These are phyloP conservation scores for Formica aserva DNA, from an alignment of 2,888 invertebrate species.

Conservation along the genomic window DNA sequence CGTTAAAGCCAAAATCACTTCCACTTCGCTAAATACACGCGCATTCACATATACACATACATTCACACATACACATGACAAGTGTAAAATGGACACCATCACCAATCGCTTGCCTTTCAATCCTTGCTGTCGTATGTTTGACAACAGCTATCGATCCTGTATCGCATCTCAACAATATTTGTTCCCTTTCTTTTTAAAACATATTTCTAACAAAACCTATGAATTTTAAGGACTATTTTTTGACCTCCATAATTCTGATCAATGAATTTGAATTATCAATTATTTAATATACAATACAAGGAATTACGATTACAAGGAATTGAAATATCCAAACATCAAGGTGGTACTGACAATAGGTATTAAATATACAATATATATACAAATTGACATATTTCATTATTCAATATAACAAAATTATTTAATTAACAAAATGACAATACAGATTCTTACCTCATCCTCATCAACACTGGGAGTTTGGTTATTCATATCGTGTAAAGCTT, in stretches of 20 bases:
- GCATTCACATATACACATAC: slow-evolving; percentile 48
- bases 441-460: slow-evolving; percentile 89
- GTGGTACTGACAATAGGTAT: not conserved
- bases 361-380: not conserved
- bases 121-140: not conserved
- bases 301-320: not conserved
- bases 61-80: slow-evolving; percentile 47
- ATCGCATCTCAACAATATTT: not conserved
- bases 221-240: not conserved
- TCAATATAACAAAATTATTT: not conserved
- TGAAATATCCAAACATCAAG: not conserved
- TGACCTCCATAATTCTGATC: not conserved
- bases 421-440: not conserved
- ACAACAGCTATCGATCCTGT: not conserved
- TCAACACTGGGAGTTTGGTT: slow-evolving; percentile 91
- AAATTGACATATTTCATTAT: not conserved
- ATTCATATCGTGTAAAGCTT: slow-evolving; percentile 91
- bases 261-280: not conserved
- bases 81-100: not conserved
- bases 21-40: slow-evolving; percentile 82
- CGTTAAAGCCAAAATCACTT: slow-evolving; percentile 78
- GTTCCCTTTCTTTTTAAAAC: not conserved
- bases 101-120: not conserved
- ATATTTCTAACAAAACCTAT: not conserved
- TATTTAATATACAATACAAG: not conserved